These are phyloP conservation scores for Willowsia nigromaculata DNA, from an alignment of 2,888 invertebrate genomes.

Conservation along the genomic window DNA sequence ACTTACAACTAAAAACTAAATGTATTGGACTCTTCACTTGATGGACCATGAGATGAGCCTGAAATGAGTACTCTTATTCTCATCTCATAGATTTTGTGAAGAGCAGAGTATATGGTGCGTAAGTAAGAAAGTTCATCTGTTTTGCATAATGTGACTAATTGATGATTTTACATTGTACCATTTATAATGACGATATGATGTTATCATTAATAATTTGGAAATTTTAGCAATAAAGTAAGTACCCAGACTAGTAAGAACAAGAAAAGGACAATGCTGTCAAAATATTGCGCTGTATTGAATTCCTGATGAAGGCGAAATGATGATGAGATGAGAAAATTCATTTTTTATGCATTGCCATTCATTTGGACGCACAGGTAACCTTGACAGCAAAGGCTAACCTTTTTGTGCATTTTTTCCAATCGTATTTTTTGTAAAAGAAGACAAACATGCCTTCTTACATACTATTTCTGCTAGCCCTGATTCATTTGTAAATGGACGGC, in stretches of 20 bases:
- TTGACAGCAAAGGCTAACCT: background rate
- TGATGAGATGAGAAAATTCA: background rate
- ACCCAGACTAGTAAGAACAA: background rate
- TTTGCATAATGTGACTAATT: conserved; percentile 3
- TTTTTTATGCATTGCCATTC: background rate
- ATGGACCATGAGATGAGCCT: too few relatives aligned
- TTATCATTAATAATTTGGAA: conserved; percentile 10
- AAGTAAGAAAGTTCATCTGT: background rate
- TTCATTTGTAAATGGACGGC: conserved; percentile 67
- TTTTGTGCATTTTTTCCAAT: background rate
- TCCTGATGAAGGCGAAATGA: background rate
- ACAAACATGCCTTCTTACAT: background rate
- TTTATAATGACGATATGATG: conserved; percentile 1
- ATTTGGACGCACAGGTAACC: background rate
- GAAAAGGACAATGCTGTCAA: background rate
- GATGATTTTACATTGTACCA: background rate
- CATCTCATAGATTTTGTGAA: background rate
- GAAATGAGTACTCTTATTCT: background rate
- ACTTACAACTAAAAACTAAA: too few relatives aligned
- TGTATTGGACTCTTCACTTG: too few relatives aligned
- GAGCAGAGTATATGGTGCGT: background rate
- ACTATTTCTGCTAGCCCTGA: background rate
- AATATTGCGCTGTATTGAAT: background rate
- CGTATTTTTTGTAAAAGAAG: background rate
- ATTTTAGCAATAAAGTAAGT: background rate